Evolutionary conservation across 2,113 vertebrate genomes (phyloP).

Genomic region (Callopanchax toddi): DNA sequence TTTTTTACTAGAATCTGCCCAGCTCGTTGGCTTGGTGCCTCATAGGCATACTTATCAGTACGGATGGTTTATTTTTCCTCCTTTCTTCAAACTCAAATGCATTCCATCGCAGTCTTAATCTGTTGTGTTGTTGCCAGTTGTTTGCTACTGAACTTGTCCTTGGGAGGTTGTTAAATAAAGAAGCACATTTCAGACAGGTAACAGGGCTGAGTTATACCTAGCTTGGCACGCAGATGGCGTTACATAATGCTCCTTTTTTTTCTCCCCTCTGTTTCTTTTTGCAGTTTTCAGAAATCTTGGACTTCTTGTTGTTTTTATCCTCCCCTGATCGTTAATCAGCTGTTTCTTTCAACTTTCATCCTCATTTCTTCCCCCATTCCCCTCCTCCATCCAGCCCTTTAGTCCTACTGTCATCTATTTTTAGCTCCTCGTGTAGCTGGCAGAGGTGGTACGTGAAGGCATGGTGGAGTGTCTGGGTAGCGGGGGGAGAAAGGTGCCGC

Average conservation of each 20-base stretch:
- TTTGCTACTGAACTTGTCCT: conserved; percentile 16
- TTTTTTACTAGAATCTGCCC: no score
- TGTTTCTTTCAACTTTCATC: conserved; percentile 28
- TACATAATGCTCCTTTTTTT: conserved; percentile 1
- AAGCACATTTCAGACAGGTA: conserved; percentile 21
- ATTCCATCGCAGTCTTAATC: background rate
- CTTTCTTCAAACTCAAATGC: background rate
- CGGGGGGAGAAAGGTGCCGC: conserved; percentile 57
- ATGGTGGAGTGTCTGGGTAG: conserved; percentile 67
- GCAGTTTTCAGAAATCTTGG: background rate
- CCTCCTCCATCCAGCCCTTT: conserved; percentile 50
- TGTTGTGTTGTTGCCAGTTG: conserved; percentile 16
- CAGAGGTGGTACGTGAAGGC: conserved; percentile 70
- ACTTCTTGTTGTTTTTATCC: conserved; percentile 4
- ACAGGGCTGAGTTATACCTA: conserved; percentile 14
- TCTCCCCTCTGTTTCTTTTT: conserved; percentile 1
- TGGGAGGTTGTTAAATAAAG: conserved; percentile 4
- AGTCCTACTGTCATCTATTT: conserved; percentile 68
- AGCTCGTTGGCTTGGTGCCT: no score
- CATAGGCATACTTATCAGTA: no score
- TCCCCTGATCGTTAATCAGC: conserved; percentile 23
- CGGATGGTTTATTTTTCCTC: background rate
- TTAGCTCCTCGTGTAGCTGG: conserved; percentile 74
- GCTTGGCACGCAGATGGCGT: conserved; percentile 9
- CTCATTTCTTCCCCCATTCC: conserved; percentile 29